phyloP scores from a whole-genome alignment of 2,888 invertebrate species.

The Calameuta pallipes region DNA sequence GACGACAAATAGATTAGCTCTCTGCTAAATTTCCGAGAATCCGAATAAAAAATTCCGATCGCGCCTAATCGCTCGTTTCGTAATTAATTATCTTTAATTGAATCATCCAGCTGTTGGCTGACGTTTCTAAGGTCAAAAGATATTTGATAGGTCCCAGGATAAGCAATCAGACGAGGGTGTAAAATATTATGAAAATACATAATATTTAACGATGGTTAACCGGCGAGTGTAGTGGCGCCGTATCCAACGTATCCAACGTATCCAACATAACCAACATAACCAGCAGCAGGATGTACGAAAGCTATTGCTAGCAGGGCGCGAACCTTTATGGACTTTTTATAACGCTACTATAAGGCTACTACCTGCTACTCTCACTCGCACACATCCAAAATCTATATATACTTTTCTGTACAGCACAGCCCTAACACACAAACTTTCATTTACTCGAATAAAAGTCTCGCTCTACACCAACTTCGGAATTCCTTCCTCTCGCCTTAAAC shows the following conservation, averaged over 20 bases:
- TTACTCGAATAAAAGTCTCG: neutral
- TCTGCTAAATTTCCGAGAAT: neutral
- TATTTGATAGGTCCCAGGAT: neutral
- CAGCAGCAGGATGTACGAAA: neutral
- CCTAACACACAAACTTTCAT: neutral
- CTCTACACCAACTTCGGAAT: neutral
- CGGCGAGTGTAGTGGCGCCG: slow-evolving; percentile 30
- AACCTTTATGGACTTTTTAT: slow-evolving; percentile 50
- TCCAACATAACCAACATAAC: neutral
- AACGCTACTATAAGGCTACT: slow-evolving; percentile 23
- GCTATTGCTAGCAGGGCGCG: slow-evolving; percentile 31
- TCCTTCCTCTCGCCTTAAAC: neutral
- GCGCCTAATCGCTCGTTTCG: neutral
- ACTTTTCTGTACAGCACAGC: neutral
- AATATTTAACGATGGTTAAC: slow-evolving; percentile 53
- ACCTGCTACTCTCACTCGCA: neutral
- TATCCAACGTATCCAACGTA: neutral
- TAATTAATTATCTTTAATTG: neutral
- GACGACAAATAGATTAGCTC: neutral
- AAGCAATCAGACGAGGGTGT: slow-evolving; percentile 36
- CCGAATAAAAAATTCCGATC: neutral
- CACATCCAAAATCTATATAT: neutral
- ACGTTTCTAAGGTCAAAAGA: neutral
- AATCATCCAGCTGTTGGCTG: too few species aligned
- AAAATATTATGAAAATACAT: slow-evolving; percentile 58